Evolutionary conservation across 2,888 invertebrate species (phyloP).

Genomic region (Fragum fragum): DNA sequence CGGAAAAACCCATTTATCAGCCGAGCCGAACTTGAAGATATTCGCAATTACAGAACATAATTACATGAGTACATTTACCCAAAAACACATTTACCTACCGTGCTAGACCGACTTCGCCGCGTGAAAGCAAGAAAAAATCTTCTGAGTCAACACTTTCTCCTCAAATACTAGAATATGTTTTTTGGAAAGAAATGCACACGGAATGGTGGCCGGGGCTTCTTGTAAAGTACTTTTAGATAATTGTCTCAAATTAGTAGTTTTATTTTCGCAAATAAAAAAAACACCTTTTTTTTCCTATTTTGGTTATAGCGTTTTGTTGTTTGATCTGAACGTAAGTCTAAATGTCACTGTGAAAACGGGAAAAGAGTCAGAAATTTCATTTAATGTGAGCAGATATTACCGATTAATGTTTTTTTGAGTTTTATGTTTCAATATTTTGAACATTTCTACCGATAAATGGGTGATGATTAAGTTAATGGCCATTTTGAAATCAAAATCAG

Average conservation of each 20-base stretch:
- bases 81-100: slow-evolving; percentile 27
- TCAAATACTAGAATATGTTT: neutral
- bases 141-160: neutral
- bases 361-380: neutral
- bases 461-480: slow-evolving; percentile 50
- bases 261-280: too few relatives aligned
- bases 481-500: slow-evolving; percentile 37
- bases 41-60: slow-evolving; percentile 9
- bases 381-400: slow-evolving; percentile 34
- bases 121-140: neutral
- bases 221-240: too few relatives aligned
- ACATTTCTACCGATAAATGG: slow-evolving; percentile 53
- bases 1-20: slow-evolving; percentile 20
- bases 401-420: slow-evolving; percentile 36
- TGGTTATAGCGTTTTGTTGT: too few relatives aligned
- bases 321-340: too few relatives aligned
- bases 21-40: neutral
- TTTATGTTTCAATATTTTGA: slow-evolving; percentile 56
- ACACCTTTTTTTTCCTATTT: too few relatives aligned
- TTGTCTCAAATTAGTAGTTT: too few relatives aligned
- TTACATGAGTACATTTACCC: slow-evolving; percentile 13
- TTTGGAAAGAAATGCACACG: too few relatives aligned
- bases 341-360: neutral
- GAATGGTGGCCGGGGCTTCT: too few relatives aligned
- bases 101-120: neutral